Base-by-base conservation (phyloP, 2,888 invertebrate species). In the Molanna angustata region DNA sequence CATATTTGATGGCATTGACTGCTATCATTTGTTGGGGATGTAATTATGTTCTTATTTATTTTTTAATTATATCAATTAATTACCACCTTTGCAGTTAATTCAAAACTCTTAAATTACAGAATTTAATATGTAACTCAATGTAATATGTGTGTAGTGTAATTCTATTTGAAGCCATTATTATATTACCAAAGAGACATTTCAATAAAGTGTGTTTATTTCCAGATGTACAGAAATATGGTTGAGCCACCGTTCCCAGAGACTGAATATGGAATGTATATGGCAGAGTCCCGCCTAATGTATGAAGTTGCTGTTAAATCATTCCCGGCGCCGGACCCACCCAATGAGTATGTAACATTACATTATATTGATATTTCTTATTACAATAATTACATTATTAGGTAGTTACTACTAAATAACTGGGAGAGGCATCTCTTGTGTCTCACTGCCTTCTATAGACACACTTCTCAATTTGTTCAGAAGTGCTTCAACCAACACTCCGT, bases 231-330 rank as follows among this genome's bases (percentile, higher is more conserved):
- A 60, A 80, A 80, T 62, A 74, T 89, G 63, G 80, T 84, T 67
- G 83, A 84, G 67, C 76, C 80, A 1, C 82, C 84, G 4, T 81
- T 80, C 64, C 78, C 80, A 16, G 82, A 84, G 60, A 80, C 86
- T 0, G 86, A 86, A 63, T 86, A 88, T 67, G 85, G 84, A 7
- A 78, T 77, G 55, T 90, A 88, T 68, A 81, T 89, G 72, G 79
- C 79, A 43, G 84, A 86, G 62, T 89, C 87, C 56, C 82, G 83
- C 63, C 79, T 80, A 63, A 83, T 85, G 68, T 93, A 94, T 68
- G 85, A 88, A 69, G 84, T 87, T 64, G 91, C 92, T 2, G 74
- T 93, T n/a, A 84, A 84, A 64, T 83, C 85, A 39, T 81, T 93
- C 64, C 90, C 90, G 0, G 86, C 84, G 62, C 77, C 77, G 0